Base-by-base conservation (phyloP, 2,888 invertebrate genomes). In the Iselma pallidipennis region DNA sequence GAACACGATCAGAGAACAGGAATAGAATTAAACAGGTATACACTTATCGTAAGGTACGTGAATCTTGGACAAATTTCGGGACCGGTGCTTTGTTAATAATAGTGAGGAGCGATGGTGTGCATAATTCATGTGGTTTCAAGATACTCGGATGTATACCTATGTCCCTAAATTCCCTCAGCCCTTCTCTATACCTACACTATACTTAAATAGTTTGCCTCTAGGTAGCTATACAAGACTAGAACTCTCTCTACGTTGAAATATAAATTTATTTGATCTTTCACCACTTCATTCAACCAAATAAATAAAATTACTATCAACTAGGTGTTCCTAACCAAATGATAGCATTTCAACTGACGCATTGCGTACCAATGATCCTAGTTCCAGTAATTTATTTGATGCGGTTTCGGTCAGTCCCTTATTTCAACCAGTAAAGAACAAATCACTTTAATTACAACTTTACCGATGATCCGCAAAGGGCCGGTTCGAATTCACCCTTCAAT, bases 101-200 rank as follows among this genome's bases (percentile, higher is more conserved):
- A 33, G 26, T 37, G n/a, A 16, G 49, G 48, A 55, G 55, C 58
- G 50, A 55, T 45, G 58, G 55, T 42, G 19, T 62, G 29, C 62
- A 55, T 62, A 62, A 62, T 62, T 58, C 51, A 59, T 33, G 59
- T 55, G 49, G 50, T 51, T 50, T 59, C 31, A 50, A 52, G 55
- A 60, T 52, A 52, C 21, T 55, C 54, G 42, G 48, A 58, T 53
- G 48, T 58, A 23, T 21, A 49, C 53, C 58, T 49, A 50, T 29
- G 26, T 49, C 29, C 50, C 37, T 42, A n/a, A 23, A 54, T 49
- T 49, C 48, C 48, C 25, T 53, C 42, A 57, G 37, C 42, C 50
- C 49, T 28, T 48, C 33, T 23, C 52, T 12, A 21, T 31, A n/a
- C n/a, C n/a, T n/a, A 21, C 21, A 31, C 45, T 26, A 26, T 42